A percentile compares a stretch with the other conserved stretches of the same genome.
Conservation (phyloP, 2,113 vertebrate species). For the Prunella himalayana region DNA sequence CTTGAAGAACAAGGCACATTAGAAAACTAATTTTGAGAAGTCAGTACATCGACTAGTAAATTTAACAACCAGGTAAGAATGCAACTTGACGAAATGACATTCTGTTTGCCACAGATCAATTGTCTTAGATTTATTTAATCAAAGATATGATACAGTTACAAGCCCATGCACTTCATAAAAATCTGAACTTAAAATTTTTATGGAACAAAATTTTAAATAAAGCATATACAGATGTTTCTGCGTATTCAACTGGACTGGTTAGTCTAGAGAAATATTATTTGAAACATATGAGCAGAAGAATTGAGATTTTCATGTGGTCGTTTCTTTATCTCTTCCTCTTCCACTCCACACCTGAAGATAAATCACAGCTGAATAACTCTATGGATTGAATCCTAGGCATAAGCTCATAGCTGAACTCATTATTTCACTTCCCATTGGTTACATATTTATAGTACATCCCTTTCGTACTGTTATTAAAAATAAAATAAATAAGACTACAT, state of each 20-base stretch:
- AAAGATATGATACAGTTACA: conserved; percentile 17
- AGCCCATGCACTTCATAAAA: conserved; percentile 19
- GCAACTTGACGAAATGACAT: neutral
- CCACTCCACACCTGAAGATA: neutral
- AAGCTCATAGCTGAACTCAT: neutral
- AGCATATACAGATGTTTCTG: neutral
- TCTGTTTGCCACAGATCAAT: neutral
- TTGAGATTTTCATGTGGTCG: neutral
- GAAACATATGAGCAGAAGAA: neutral
- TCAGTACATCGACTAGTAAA: neutral
- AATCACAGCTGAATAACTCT: neutral
- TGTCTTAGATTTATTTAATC: conserved; percentile 25
- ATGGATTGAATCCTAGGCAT: neutral
- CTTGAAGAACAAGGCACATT: neutral
- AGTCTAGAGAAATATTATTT: neutral
- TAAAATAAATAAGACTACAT: neutral
- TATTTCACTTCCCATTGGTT: neutral
- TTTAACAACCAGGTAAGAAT: neutral
- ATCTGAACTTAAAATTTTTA: neutral
- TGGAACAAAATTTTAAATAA: conserved; percentile 4
- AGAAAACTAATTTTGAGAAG: neutral
- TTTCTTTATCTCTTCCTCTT: neutral
- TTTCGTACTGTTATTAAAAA: neutral
- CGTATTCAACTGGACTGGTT: neutral
- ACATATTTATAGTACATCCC: neutral